A percentile compares a stretch with the other conserved stretches of the same genome.
Evolutionary conservation across 2,113 vertebrate species (phyloP).

Genomic region (Labeo rohita): DNA sequence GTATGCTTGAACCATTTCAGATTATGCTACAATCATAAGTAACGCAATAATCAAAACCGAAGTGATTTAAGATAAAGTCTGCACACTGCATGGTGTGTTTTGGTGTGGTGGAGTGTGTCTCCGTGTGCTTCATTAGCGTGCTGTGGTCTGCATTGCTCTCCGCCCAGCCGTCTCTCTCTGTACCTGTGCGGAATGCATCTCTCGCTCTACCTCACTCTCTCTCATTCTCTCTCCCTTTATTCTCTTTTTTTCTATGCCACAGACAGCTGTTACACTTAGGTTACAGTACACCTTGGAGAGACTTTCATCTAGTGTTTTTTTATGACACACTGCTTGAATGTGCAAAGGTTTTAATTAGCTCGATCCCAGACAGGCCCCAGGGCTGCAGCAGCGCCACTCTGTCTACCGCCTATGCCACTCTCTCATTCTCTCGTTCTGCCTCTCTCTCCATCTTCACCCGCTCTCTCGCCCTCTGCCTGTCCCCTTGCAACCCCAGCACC

Average conservation of each 20-base stretch:
- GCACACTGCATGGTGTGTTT: not conserved
- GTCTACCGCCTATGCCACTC: conserved; percentile 81
- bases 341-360: conserved; percentile 98
- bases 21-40: not conserved
- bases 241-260: conserved; percentile 66
- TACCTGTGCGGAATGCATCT: conserved; percentile 66
- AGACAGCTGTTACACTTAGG: conserved; percentile 87
- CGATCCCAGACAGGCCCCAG: conserved; percentile 91
- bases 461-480: conserved; percentile 45
- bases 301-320: conserved; percentile 93
- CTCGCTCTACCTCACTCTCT: conserved; percentile 18
- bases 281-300: conserved; percentile 83
- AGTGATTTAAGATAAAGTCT: not conserved
- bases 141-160: conserved; percentile 44
- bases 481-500: conserved; percentile 34
- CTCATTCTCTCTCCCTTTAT: conserved; percentile 43
- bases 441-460: conserved; percentile 49
- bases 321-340: conserved; percentile 92
- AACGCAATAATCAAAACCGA: not conserved
- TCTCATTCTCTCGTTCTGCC: conserved; percentile 39
- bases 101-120: conserved; percentile 35
- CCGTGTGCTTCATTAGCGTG: conserved; percentile 36
- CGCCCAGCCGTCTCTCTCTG: conserved; percentile 45
- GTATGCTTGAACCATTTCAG: not conserved
- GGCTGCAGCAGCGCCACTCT: conserved; percentile 94